Conservation (phyloP, 2,113 vertebrate species). For the Pelecanoides urinatrix region DNA sequence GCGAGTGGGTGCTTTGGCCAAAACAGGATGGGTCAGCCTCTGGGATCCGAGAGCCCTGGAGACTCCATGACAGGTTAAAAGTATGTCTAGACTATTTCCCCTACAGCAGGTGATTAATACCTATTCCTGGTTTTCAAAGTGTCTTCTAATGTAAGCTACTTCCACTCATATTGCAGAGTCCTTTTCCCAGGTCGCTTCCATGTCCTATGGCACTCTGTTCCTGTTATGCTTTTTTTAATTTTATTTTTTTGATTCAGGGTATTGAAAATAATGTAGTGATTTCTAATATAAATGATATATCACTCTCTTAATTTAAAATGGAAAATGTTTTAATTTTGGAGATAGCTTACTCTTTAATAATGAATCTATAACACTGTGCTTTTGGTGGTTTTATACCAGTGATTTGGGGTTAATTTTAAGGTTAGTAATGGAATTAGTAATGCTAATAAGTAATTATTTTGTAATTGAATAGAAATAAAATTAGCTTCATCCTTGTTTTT, state of each 20-base stretch:
- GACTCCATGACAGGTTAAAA: not conserved
- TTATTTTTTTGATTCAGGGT: not conserved
- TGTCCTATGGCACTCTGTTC: not conserved
- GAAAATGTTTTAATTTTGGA: not conserved
- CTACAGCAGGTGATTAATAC: not conserved
- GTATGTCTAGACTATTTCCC: not conserved
- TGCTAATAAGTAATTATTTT: not conserved
- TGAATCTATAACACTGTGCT: not conserved
- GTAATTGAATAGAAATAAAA: not conserved
- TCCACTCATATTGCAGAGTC: not conserved
- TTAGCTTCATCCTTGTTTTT: not conserved
- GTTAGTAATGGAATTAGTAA: not conserved
- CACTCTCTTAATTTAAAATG: not conserved
- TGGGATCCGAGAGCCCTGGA: not conserved
- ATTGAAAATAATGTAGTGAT: not conserved
- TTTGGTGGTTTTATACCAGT: not conserved
- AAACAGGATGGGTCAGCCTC: not conserved
- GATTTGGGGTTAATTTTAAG: not conserved
- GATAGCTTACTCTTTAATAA: not conserved
- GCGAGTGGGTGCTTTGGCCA: not conserved
- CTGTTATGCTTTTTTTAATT: not conserved
- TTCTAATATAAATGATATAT: not conserved
- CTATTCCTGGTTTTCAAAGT: fast-evolving
- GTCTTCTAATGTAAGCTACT: not conserved
- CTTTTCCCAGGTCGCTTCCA: not conserved